Conservation (phyloP, 2,113 vertebrate genomes). For the Saimiri boliviensis region DNA sequence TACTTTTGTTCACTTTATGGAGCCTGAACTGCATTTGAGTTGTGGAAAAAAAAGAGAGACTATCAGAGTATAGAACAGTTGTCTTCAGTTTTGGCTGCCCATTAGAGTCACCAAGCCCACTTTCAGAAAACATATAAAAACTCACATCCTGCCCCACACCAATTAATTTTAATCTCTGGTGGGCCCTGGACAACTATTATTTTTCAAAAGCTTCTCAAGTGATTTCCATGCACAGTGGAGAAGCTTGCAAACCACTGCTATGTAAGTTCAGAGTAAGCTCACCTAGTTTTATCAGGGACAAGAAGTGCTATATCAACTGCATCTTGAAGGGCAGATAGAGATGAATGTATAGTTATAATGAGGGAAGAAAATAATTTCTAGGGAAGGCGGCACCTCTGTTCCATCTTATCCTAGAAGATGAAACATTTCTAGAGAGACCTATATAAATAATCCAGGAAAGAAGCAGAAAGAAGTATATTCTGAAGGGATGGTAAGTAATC, state of each 20-base stretch:
- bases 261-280: not conserved
- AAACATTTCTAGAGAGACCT: not conserved
- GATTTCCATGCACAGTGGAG: not conserved
- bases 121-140: not conserved
- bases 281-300: not conserved
- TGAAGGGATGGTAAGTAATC: not conserved
- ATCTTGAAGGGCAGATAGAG: not conserved
- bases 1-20: not conserved
- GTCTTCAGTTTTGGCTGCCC: not conserved
- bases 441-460: not conserved
- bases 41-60: not conserved
- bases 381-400: not conserved
- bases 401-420: not conserved
- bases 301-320: not conserved
- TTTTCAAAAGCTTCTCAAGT: not conserved
- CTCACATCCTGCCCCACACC: not conserved
- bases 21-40: not conserved
- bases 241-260: not conserved
- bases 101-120: not conserved
- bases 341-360: not conserved
- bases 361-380: not conserved
- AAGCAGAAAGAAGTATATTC: slow-evolving; percentile 28
- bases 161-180: not conserved
- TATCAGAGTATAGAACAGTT: not conserved
- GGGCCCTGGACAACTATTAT: not conserved